These are phyloP conservation scores for Morone saxatilis DNA, from an alignment of 2,113 vertebrate genomes.

Conservation along the genomic window DNA sequence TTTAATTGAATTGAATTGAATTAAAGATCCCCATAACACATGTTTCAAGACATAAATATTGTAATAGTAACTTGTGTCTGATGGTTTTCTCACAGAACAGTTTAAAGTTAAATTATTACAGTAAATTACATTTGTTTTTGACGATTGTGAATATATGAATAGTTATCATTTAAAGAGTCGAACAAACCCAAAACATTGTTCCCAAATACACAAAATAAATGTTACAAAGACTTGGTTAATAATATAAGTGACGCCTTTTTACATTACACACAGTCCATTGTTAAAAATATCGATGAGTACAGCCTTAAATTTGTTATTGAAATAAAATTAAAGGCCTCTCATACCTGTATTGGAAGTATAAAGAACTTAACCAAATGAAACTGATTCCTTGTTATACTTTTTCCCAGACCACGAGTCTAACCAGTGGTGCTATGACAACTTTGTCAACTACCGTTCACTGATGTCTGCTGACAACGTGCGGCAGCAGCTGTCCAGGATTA, in stretches of 20 bases:
- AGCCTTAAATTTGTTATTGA: neutral
- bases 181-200: too few species aligned
- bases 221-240: neutral
- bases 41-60: neutral
- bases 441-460: slow-evolving; percentile 99
- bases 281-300: neutral
- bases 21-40: neutral
- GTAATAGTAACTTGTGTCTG: too few species aligned
- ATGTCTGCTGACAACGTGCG: slow-evolving; percentile 99
- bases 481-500: slow-evolving; percentile 99
- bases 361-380: neutral
- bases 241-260: neutral
- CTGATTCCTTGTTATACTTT: neutral
- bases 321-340: neutral
- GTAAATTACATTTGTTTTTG: too few species aligned
- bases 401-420: slow-evolving; percentile 95
- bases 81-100: too few species aligned
- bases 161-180: too few species aligned
- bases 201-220: neutral
- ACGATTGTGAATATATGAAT: too few species aligned
- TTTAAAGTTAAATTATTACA: too few species aligned
- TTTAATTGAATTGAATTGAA: too few species aligned
- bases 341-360: neutral
- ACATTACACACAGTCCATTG: neutral
- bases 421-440: slow-evolving; percentile 99